phyloP scores from a whole-genome alignment of 2,113 vertebrate species.

The Saccopteryx leptura region DNA sequence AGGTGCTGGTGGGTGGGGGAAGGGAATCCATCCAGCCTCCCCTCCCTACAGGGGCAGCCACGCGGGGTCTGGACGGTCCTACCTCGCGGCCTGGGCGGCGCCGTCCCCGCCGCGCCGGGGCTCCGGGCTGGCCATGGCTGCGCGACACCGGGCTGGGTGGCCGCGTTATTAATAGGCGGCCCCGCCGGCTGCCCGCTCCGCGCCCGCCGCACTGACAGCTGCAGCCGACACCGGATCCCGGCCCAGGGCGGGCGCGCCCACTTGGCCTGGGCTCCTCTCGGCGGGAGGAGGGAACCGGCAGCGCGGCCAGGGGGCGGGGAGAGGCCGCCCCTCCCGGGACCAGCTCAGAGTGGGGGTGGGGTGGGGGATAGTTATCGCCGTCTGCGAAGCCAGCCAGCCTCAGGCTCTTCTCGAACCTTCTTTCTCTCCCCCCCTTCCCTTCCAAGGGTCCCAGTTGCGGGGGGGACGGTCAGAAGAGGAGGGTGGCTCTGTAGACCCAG shows the following conservation, averaged over 20 bases:
- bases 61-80: constrained; percentile 76
- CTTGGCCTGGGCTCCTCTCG: constrained; percentile 66
- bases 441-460: neutral
- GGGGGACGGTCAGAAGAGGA: neutral
- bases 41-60: constrained; percentile 9
- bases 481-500: neutral
- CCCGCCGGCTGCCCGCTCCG: constrained; percentile 45
- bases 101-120: constrained; percentile 75
- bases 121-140: constrained; percentile 85
- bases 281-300: constrained; percentile 68
- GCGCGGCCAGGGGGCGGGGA: constrained; percentile 72
- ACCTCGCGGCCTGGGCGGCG: constrained; percentile 87
- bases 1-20: neutral
- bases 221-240: constrained; percentile 85
- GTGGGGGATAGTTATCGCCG: neutral
- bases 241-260: constrained; percentile 75
- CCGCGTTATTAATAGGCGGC: constrained; percentile 88
- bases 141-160: constrained; percentile 75
- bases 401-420: constrained; percentile 28
- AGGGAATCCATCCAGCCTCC: neutral
- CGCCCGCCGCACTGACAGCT: constrained; percentile 85
- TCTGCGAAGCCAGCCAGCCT: neutral
- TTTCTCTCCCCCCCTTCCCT: neutral
- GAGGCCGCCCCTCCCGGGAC: constrained; percentile 53
- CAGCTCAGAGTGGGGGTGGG: neutral